phyloP scores from a whole-genome alignment of 2,888 invertebrate genomes.

The Platycnemis pennipes region DNA sequence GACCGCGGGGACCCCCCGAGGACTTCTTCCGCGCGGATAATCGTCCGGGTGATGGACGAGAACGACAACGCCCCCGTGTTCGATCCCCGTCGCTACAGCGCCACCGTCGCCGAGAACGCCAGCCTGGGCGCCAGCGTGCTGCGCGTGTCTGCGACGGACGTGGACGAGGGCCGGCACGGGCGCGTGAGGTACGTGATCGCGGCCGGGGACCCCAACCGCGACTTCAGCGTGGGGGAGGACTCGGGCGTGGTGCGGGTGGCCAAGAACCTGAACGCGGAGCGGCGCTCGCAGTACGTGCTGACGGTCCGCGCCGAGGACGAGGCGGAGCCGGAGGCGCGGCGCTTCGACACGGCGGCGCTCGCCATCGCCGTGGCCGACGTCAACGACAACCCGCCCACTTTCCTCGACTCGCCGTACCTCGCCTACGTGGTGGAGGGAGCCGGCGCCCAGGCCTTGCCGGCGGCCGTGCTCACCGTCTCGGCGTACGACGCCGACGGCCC shows the following conservation, averaged over 20 bases:
- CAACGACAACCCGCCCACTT: conserved; percentile 96
- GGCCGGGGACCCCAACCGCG: conserved; percentile 93
- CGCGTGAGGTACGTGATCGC: conserved; percentile 94
- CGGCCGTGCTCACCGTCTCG: conserved; percentile 84
- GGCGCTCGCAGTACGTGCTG: conserved; percentile 90
- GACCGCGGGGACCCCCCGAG: conserved; percentile 93
- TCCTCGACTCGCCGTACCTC: conserved; percentile 96
- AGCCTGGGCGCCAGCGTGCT: conserved; percentile 94
- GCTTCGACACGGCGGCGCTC: conserved; percentile 87
- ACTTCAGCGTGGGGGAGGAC: conserved; percentile 95
- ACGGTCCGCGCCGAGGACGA: conserved; percentile 94
- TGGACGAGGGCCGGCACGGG: conserved; percentile 94
- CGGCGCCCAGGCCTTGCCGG: conserved; percentile 87
- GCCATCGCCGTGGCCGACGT: conserved; percentile 93
- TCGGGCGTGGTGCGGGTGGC: conserved; percentile 94
- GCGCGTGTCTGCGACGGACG: conserved; percentile 94
- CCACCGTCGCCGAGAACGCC: conserved; percentile 95
- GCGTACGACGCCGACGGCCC: conserved; percentile 96
- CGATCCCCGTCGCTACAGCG: conserved; percentile 93
- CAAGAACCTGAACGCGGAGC: conserved; percentile 95
- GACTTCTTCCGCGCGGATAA: conserved; percentile 85
- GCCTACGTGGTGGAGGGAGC: conserved; percentile 97
- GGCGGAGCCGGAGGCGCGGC: conserved; percentile 81
- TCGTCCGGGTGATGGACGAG: conserved; percentile 90
- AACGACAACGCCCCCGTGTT: conserved; percentile 95